Evolutionary conservation across 2,888 invertebrate species (phyloP), one percentile per base, ranked within the genome.

Genomic region (Conus canariensis): DNA sequence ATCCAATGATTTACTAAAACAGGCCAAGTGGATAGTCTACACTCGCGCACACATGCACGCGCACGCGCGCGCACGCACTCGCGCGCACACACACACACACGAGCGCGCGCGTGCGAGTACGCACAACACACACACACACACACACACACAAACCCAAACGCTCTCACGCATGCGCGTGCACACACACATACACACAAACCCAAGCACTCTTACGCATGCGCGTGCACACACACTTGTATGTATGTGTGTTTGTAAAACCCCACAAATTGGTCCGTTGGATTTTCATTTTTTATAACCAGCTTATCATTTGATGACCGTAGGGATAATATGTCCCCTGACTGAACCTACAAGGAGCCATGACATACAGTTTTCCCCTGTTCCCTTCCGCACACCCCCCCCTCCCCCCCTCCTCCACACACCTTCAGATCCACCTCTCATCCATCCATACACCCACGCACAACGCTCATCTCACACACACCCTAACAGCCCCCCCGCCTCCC

Each of bases 51-150:
- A 77, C 77, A 77, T 1, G 8, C 77, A 30, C 7, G 25, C 77
- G n/a, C 77, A 30, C 77, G 16, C n/a, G 16, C 30, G 45, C 14
- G 22, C 45, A 30, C 77, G 22, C 74, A 10, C 74, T 8, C 74
- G n/a, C 74, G n/a, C 25, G n/a, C 74, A n/a, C 74, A n/a, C 74
- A 74, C 74, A 74, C 74, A 74, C n/a, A 74, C n/a, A 74, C 74
- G n/a, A 16, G n/a, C 25, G n/a, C 22, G n/a, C 22, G n/a, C 6
- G n/a, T 9, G 0, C 25, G 0, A 0, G 0, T 1, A 74, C 5
- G 0, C n/a, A 74, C 74, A 22, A n/a, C 74, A 74, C 74, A 6
- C 74, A n/a, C n/a, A 7, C n/a, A 10, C 74, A 10, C n/a, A 10
- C n/a, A 10, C n/a, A n/a, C n/a, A n/a, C 5, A 4, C n/a, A 45